These are phyloP conservation scores for Ascaphus truei DNA, from an alignment of 2,113 vertebrate species.

Conservation along the genomic window DNA sequence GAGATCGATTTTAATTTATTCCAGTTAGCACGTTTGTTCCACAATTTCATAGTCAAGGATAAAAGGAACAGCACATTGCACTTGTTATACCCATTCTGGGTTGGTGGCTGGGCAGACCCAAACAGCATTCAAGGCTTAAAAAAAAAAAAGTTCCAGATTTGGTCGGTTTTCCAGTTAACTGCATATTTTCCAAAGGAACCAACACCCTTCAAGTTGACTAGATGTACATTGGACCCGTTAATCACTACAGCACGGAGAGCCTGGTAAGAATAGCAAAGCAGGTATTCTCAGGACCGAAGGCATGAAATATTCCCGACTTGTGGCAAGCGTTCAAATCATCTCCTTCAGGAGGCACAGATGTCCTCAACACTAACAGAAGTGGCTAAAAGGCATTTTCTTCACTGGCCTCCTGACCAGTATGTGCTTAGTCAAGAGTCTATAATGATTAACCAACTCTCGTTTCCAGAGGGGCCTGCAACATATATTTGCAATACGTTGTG, in stretches of 20 bases:
- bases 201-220: background rate
- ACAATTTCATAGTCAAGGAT: background rate
- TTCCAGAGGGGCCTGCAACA: too few species aligned
- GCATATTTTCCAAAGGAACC: background rate
- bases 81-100: background rate
- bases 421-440: too few species aligned
- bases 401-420: too few species aligned
- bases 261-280: too few species aligned
- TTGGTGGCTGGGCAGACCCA: background rate
- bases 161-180: constrained; percentile 12
- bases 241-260: background rate
- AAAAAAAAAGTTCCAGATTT: background rate
- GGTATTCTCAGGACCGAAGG: too few species aligned
- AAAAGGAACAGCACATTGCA: constrained; percentile 19
- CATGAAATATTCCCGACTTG: too few species aligned
- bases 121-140: background rate
- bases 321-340: too few species aligned
- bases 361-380: too few species aligned
- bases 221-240: background rate
- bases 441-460: too few species aligned
- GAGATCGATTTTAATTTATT: background rate
- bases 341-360: too few species aligned
- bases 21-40: background rate
- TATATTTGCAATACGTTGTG: too few species aligned
- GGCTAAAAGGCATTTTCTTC: too few species aligned